Evolutionary conservation across 2,797 vertebrate species (phyloP).

Genomic region (Clarias fuscus): DNA sequence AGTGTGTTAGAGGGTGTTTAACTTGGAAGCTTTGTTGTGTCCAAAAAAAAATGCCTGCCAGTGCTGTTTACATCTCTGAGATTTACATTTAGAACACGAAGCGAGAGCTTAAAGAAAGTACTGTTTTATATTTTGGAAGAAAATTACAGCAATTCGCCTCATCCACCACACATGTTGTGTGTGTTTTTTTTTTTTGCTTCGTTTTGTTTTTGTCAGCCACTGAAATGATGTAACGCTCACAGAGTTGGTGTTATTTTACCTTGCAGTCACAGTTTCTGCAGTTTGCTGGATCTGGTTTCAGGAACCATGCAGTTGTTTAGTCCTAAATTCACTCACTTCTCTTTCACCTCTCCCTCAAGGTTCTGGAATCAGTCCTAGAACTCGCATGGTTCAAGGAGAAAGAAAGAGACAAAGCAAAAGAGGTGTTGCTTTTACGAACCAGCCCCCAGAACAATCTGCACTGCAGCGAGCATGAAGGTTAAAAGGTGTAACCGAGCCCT

Average conservation of each 20-base stretch:
- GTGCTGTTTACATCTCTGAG: not conserved
- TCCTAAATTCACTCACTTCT: not conserved
- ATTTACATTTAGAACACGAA: not conserved
- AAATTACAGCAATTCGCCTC: not conserved
- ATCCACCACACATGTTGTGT: not conserved
- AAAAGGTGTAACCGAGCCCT: not conserved
- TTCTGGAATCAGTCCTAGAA: not conserved
- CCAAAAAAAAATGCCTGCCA: not conserved
- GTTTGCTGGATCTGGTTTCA: not conserved
- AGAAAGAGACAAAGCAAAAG: not conserved
- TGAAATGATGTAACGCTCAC: not conserved
- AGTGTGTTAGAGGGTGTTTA: not conserved
- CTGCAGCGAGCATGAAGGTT: not conserved
- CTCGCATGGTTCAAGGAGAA: not conserved
- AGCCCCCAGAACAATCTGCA: not conserved
- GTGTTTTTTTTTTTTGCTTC: not conserved
- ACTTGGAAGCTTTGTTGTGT: not conserved
- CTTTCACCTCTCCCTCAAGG: not conserved
- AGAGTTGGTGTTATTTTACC: not conserved
- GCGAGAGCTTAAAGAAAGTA: not conserved
- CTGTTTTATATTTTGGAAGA: not conserved
- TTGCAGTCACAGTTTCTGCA: not conserved
- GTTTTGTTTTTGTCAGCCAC: not conserved
- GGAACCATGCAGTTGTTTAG: not conserved
- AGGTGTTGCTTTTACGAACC: not conserved